Percentiles rank a stretch among this genome's conserved stretches.
These are phyloP conservation scores for Spongia lamella DNA, from an alignment of 37 sponge, comb jelly and placozoan genomes.

Conservation along the genomic window DNA sequence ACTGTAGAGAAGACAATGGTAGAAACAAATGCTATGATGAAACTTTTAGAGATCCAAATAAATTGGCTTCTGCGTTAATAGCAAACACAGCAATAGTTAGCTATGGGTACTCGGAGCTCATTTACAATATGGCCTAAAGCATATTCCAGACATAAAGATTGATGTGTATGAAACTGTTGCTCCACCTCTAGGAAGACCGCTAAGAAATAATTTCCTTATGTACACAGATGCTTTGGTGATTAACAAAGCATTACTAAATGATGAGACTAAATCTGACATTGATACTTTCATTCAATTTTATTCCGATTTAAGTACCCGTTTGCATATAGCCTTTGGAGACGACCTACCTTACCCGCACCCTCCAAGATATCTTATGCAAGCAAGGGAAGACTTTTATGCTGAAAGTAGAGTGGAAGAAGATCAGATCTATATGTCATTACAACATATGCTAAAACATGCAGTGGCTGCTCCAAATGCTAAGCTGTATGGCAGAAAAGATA, in stretches of 20 bases:
- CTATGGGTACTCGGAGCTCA: conserved; percentile 35
- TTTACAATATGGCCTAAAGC: conserved; percentile 8
- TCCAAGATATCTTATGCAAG: conserved; percentile 44
- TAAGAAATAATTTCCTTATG: neutral
- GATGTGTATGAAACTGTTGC: conserved; percentile 12
- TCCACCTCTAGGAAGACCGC: conserved; percentile 24
- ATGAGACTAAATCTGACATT: conserved; percentile 20
- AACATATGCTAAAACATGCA: conserved; percentile 13
- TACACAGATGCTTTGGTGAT: conserved; percentile 47
- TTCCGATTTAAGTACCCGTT: conserved; percentile 21
- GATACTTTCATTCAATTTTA: conserved; percentile 28
- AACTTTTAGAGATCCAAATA: conserved; percentile 5
- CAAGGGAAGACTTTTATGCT: conserved; percentile 27
- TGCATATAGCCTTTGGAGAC: conserved; percentile 24
- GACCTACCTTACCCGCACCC: conserved; percentile 7
- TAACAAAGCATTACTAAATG: conserved; percentile 25
- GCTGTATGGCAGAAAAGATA: conserved; percentile 10
- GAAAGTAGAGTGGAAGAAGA: neutral
- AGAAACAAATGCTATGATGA: neutral
- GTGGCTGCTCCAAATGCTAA: conserved; percentile 25
- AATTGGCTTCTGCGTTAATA: neutral
- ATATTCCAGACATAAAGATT: neutral
- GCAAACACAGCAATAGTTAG: neutral
- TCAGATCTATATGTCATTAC: neutral
- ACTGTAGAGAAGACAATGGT: conserved; percentile 18